Conservation (phyloP, 30 jellyfish, hydroid and myxozoan species). For the Aurelia sp. region DNA sequence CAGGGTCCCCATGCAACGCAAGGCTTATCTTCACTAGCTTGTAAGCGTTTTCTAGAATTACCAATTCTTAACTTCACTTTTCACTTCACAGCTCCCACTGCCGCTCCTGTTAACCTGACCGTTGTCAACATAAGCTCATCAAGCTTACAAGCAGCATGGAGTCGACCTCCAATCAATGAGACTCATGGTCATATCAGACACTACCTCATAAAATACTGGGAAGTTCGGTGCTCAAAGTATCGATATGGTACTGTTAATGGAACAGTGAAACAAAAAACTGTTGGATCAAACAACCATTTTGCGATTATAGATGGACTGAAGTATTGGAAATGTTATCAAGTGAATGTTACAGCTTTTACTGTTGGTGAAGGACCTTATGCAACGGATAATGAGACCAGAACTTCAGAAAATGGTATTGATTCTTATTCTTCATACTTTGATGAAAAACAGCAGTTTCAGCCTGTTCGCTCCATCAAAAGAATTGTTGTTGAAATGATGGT, state of each 20-base stretch:
- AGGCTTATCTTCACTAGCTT: not conserved
- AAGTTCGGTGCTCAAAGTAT: not conserved
- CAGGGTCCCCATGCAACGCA: no score
- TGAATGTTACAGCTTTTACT: slow-evolving; percentile 11
- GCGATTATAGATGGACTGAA: not conserved
- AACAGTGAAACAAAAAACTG: not conserved
- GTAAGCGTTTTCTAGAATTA: not conserved
- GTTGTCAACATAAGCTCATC: not conserved
- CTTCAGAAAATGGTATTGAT: slow-evolving; percentile 22
- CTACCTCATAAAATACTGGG: not conserved
- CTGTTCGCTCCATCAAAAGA: no score
- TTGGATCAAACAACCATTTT: not conserved
- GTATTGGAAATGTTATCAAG: slow-evolving; percentile 19
- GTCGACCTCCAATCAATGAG: not conserved
- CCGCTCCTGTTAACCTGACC: not conserved
- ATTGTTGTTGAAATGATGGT: no score
- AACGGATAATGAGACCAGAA: not conserved
- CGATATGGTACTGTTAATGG: not conserved
- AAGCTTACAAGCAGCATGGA: not conserved
- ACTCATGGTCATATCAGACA: not conserved
- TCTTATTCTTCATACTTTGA: no score
- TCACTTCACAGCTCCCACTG: no score
- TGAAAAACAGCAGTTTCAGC: no score
- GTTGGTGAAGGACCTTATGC: slow-evolving; percentile 21
- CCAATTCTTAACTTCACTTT: no score